phyloP scores from a whole-genome alignment of 1,140 invertebrate genomes.

The Rhizoglyphus robini region DNA sequence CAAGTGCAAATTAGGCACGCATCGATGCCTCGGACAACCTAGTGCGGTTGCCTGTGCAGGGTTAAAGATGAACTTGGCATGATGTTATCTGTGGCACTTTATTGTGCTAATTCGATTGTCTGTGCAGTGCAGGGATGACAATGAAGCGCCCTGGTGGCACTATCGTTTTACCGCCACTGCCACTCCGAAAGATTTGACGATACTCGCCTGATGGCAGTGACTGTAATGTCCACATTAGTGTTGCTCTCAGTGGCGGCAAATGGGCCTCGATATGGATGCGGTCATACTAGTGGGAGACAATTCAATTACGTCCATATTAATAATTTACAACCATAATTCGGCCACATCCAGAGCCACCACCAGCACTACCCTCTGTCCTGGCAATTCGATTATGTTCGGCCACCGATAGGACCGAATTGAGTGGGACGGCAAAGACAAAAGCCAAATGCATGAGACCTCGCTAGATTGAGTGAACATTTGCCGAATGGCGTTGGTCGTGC shows the following conservation, averaged over 20 bases:
- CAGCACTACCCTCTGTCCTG: not conserved
- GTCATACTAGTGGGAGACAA: slow-evolving; percentile 1
- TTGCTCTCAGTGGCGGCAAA: not conserved
- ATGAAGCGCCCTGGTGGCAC: not conserved
- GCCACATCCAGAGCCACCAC: not conserved
- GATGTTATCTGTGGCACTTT: slow-evolving; percentile 1
- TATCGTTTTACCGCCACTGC: slow-evolving; percentile 4
- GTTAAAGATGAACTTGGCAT: not conserved
- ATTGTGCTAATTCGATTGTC: slow-evolving; percentile 6
- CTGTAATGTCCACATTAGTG: not conserved
- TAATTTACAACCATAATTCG: slow-evolving; percentile 6
- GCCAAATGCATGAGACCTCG: not conserved
- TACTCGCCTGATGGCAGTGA: not conserved
- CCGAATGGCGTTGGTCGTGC: too few relatives aligned
- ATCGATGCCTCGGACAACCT: not conserved
- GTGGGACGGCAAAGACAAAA: not conserved
- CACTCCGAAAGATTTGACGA: not conserved
- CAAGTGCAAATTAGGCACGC: not conserved
- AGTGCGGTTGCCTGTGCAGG: not conserved
- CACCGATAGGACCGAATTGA: not conserved
- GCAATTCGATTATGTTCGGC: not conserved
- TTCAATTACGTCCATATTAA: slow-evolving; percentile 6
- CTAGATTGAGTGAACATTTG: not conserved
- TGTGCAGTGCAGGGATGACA: not conserved
- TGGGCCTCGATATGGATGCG: not conserved